These are phyloP conservation scores for Pseudomyrmex flavicornis DNA, from an alignment of 1,140 invertebrate genomes.

Conservation along the genomic window DNA sequence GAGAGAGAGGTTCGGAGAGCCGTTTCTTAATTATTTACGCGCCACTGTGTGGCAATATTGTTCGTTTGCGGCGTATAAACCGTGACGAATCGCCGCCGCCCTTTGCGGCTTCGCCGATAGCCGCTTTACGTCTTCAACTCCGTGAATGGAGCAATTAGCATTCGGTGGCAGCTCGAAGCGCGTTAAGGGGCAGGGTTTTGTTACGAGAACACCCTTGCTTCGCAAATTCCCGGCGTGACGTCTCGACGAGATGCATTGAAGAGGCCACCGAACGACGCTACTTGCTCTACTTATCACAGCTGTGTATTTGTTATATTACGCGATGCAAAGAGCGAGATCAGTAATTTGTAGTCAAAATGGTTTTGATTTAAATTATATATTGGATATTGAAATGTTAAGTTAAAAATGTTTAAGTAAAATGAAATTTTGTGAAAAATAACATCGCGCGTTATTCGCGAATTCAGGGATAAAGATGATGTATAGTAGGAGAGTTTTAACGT, in stretches of 20 bases:
- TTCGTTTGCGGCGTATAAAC: conserved; percentile 62
- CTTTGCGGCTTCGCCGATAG: conserved; percentile 56
- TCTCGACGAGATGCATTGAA: conserved; percentile 16
- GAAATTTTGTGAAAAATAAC: too few relatives aligned
- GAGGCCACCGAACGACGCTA: neutral
- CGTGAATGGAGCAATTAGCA: conserved; percentile 73
- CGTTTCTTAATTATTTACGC: conserved; percentile 77
- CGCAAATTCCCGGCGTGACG: neutral
- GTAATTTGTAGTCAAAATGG: neutral
- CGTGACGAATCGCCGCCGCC: conserved; percentile 68
- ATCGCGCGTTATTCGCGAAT: neutral
- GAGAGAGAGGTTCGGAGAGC: conserved; percentile 26
- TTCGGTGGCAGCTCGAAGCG: conserved; percentile 55
- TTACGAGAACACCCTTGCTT: conserved; percentile 38
- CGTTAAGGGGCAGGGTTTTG: conserved; percentile 60
- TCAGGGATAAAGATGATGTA: too few relatives aligned
- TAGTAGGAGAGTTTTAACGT: neutral
- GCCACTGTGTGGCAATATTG: conserved; percentile 64
- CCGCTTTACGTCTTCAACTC: conserved; percentile 56
- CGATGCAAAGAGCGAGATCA: neutral
- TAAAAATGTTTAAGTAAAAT: neutral
- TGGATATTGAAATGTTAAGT: neutral
- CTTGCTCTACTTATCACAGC: neutral
- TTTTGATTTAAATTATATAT: neutral
- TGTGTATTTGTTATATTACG: conserved; percentile 1